Conservation (phyloP, 2,888 invertebrate genomes). For the Pycnomerus fuliginosus region DNA sequence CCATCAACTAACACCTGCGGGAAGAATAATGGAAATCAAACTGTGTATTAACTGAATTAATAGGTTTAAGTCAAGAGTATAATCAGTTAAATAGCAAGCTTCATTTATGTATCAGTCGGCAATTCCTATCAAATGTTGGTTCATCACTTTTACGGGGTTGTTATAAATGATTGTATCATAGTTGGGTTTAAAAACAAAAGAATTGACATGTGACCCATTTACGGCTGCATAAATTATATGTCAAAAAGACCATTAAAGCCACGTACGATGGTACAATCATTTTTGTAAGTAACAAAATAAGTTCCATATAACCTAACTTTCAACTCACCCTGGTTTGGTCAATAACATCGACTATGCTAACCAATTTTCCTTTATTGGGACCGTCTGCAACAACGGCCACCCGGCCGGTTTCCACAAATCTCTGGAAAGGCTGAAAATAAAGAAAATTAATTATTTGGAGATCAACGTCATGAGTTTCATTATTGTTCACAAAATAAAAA, state of each 20-base stretch:
- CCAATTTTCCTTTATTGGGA: slow-evolving; percentile 85
- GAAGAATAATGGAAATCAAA: slow-evolving; percentile 16
- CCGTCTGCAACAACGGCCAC: slow-evolving; percentile 95
- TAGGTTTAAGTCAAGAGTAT: too few species aligned
- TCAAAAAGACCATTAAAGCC: too few species aligned
- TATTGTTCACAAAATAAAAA: too few species aligned
- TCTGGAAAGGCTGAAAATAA: slow-evolving; percentile 73
- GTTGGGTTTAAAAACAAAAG: slow-evolving; percentile 2
- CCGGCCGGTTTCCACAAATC: slow-evolving; percentile 96
- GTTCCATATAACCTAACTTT: slow-evolving; percentile 27
- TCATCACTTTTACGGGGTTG: too few species aligned
- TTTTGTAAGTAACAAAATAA: too few species aligned
- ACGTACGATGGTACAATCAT: too few species aligned
- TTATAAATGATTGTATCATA: too few species aligned
- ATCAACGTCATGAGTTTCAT: too few species aligned
- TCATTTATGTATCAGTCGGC: slow-evolving; percentile 71
- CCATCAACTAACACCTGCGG: slow-evolving; percentile 89
- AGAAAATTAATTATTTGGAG: too few species aligned
- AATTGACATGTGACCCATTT: too few species aligned
- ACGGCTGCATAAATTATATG: too few species aligned
- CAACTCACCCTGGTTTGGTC: slow-evolving; percentile 86
- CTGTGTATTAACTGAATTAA: slow-evolving; percentile 30
- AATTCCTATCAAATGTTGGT: slow-evolving; percentile 65
- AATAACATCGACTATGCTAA: slow-evolving; percentile 93
- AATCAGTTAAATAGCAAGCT: slow-evolving; percentile 57